A percentile compares a stretch with the other conserved stretches of the same genome.
phyloP scores from a whole-genome alignment of 2,113 vertebrate genomes.

The Gymnobelideus leadbeateri region DNA sequence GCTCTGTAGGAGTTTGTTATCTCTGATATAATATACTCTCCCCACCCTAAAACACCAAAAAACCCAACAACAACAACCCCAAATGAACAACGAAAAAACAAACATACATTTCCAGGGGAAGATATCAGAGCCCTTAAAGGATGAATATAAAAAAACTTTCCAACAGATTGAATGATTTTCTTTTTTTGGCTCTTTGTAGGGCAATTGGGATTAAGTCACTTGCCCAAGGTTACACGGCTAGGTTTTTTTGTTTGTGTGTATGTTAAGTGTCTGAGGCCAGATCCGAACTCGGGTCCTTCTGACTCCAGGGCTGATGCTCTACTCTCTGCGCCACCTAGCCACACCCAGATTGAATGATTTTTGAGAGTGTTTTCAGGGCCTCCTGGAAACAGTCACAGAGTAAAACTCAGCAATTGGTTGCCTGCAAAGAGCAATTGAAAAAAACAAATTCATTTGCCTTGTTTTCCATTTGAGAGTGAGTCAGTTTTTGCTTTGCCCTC shows the following conservation, averaged over 20 bases:
- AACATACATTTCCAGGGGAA: background rate
- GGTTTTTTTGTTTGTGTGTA: too few species aligned
- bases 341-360: background rate
- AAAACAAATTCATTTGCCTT: background rate
- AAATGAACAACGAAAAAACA: too few species aligned
- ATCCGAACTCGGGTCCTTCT: too few species aligned
- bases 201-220: too few species aligned
- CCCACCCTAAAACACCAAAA: background rate
- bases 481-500: background rate
- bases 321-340: too few species aligned
- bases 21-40: background rate
- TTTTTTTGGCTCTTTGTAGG: too few species aligned
- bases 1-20: constrained; percentile 20
- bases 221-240: too few species aligned
- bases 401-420: constrained; percentile 13
- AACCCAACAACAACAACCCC: too few species aligned
- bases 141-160: constrained; percentile 23
- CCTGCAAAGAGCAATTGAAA: background rate
- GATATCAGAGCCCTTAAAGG: background rate
- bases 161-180: constrained; percentile 14
- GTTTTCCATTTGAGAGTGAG: constrained; percentile 30
- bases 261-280: too few species aligned
- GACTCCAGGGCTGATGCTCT: too few species aligned
- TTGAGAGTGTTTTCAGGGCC: constrained; percentile 5
- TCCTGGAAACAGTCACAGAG: constrained; percentile 3